phyloP scores from a whole-genome alignment of 2,797 vertebrate genomes.

The Paguma larvata region DNA sequence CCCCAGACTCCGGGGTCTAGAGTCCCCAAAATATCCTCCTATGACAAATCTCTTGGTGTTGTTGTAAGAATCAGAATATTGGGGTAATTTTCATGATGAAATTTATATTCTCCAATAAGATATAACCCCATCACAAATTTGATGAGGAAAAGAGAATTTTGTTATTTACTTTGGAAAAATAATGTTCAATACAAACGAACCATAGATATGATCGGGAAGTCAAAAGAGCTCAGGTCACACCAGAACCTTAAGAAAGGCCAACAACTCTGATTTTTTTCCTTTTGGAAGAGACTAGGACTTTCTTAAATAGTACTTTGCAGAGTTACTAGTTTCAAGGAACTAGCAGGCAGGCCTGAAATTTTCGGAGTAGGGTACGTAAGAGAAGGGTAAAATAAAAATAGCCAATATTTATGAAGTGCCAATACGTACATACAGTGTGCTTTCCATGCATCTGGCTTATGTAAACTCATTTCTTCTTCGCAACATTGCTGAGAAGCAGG shows the following conservation, averaged over 20 bases:
- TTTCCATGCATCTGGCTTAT: background rate
- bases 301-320: background rate
- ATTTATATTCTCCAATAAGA: background rate
- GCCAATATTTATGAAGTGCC: background rate
- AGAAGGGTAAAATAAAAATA: slow-evolving; percentile 36
- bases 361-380: background rate
- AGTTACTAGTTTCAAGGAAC: background rate
- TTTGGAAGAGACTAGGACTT: background rate
- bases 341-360: background rate
- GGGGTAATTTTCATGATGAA: background rate
- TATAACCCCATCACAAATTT: background rate
- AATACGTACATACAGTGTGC: background rate
- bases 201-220: background rate
- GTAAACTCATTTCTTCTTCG: background rate
- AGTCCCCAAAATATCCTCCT: background rate
- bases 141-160: background rate
- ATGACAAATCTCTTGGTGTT: background rate
- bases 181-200: background rate
- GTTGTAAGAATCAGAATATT: background rate
- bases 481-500: background rate
- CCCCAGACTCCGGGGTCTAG: background rate
- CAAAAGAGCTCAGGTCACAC: background rate
- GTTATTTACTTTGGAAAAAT: background rate
- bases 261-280: background rate
- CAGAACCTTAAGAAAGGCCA: background rate